phyloP scores from a whole-genome alignment of 2,797 vertebrate species.

The Dromococcyx pavoninus region DNA sequence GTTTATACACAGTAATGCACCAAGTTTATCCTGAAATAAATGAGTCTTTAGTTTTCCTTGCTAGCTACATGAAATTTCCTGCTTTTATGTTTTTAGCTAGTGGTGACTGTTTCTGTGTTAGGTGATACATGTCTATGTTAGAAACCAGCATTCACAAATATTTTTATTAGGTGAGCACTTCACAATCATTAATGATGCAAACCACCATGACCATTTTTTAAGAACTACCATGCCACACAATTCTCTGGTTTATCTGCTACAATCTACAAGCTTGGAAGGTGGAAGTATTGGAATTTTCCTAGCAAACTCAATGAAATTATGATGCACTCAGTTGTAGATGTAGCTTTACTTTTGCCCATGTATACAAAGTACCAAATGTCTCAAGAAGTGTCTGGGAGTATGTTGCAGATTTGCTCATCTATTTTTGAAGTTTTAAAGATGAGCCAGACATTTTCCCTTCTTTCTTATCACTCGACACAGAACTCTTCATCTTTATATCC shows the following conservation, averaged over 20 bases:
- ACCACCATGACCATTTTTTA: not conserved
- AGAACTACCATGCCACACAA: not conserved
- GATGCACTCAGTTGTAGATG: not conserved
- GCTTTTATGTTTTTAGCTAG: not conserved
- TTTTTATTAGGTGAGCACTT: not conserved
- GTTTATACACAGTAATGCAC: not conserved
- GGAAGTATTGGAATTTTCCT: not conserved
- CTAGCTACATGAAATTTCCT: not conserved
- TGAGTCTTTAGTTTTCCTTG: constrained; percentile 2
- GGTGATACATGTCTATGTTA: not conserved
- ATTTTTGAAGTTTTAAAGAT: not conserved
- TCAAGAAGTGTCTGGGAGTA: not conserved
- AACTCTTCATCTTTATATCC: not conserved
- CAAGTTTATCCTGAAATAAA: not conserved
- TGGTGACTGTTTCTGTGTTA: not conserved
- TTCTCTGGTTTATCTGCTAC: not conserved
- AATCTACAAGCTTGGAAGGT: not conserved
- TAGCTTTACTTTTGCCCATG: not conserved
- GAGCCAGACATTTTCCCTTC: not conserved
- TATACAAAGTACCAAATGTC: not conserved
- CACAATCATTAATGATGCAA: not conserved
- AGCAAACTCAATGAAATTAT: not conserved
- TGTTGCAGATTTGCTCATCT: not conserved
- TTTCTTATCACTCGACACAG: not conserved
- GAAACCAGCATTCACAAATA: not conserved